Percentiles rank a stretch among this genome's conserved stretches.
These are phyloP conservation scores for Agonopterix subpropinquella DNA, from an alignment of 2,888 invertebrate genomes.

Conservation along the genomic window DNA sequence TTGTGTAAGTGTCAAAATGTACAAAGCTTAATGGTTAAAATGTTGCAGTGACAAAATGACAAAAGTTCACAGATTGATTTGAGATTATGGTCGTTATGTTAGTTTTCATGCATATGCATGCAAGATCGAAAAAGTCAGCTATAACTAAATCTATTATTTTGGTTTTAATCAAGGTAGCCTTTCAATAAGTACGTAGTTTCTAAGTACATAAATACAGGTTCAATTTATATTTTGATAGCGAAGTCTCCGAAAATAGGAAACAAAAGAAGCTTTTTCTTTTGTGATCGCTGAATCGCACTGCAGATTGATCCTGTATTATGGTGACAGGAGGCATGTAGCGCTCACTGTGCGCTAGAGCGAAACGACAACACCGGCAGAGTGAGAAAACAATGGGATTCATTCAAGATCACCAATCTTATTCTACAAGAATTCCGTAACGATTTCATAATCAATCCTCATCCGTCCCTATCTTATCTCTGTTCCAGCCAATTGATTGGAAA, in stretches of 20 bases:
- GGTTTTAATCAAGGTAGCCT: no score
- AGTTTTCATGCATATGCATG: no score
- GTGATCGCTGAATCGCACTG: slow-evolving; percentile 40
- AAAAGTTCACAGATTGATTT: no score
- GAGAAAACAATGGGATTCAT: slow-evolving; percentile 66
- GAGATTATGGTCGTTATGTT: no score
- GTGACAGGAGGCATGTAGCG: slow-evolving; percentile 51
- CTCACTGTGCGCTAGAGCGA: slow-evolving; percentile 52
- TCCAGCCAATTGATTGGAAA: slow-evolving; percentile 21
- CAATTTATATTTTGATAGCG: background rate
- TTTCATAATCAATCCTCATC: slow-evolving; percentile 47
- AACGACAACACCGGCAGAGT: slow-evolving; percentile 46
- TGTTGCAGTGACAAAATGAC: no score
- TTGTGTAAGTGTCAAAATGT: no score
- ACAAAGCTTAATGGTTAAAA: no score
- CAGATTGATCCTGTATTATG: slow-evolving; percentile 66
- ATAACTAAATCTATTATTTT: no score
- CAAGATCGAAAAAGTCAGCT: no score
- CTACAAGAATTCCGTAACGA: slow-evolving; percentile 45
- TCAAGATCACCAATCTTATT: slow-evolving; percentile 60
- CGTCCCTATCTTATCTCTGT: slow-evolving; percentile 31
- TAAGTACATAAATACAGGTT: no score
- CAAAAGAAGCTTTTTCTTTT: no score
- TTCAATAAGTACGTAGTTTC: no score
- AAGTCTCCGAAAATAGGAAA: background rate